Base-by-base conservation (phyloP, 35 echinoderm and acorn worm genomes). In the Apostichopus japonicus region DNA sequence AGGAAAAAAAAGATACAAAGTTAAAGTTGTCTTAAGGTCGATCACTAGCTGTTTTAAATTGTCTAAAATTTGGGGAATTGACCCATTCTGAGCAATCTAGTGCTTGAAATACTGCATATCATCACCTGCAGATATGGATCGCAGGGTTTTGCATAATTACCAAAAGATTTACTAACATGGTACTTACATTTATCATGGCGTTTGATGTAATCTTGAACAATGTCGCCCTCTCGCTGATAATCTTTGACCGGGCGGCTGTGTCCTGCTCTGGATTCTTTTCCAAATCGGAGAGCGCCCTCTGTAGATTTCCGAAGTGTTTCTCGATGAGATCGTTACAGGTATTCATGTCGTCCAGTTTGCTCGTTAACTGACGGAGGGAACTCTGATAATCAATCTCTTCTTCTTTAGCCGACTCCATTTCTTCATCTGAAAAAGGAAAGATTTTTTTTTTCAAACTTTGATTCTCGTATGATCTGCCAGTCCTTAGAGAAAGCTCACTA, bases 151-250 rank as follows among this genome's bases (percentile, higher is more conserved):
- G 27, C 27, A 33, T 33, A 44, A 44, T 44, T 44, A 44, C 33
- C 33, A 44, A 44, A 3, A 44, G 0, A 44, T 44, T 0, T 44
- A 44, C 33, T 44, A 44, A 44, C 33, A 44, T 44, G 33, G 33
- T 4, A 96, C 97, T 96, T 93, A 99, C 97, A 90, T 99, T 99
- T 24, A 99, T 99, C 97, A 99, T 99, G 83, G 97, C 97, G 81
- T 99, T 99, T 8, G 97, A 99, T 63, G 97, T 99, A 58, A 99
- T 99, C 61, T 95, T 94, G 83, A 99, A 99, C 55, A 99, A 77
- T 5, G 97, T 99, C 8, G 97, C 95, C 80, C 97, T 93, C 72
- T 99, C 97, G 82, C 84, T 99, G 93, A 99, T 95, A 24, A 93
- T 93, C 79, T 99, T 99, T 55, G 95, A 88, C 65, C 94, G 94